Conservation (phyloP, 2,113 vertebrate genomes). For the Onychostoma macrolepis region DNA sequence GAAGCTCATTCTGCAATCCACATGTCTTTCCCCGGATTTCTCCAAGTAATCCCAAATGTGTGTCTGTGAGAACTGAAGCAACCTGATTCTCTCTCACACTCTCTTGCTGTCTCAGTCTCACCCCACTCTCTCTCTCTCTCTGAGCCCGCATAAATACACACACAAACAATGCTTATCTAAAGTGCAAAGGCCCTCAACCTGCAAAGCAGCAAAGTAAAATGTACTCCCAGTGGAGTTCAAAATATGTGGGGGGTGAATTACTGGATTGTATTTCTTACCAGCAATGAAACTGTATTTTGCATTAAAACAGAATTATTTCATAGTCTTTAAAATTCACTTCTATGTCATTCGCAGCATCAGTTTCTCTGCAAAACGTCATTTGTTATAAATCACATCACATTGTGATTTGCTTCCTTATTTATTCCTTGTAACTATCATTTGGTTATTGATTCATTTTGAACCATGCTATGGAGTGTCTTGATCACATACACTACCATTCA, state of each 20-base stretch:
- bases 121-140: slow-evolving; percentile 3
- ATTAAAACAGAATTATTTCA: not conserved
- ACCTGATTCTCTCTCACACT: slow-evolving; percentile 42
- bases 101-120: not conserved
- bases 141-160: slow-evolving; percentile 3
- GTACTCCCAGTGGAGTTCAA: not conserved
- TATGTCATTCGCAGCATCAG: not conserved
- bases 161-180: slow-evolving; percentile 22
- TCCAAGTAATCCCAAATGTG: slow-evolving; percentile 35
- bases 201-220: not conserved
- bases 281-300: not conserved
- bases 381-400: not conserved
- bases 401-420: not conserved
- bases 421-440: too few species aligned
- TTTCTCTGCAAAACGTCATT: not conserved
- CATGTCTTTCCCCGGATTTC: slow-evolving; percentile 50
- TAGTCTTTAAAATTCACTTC: not conserved
- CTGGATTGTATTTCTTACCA: not conserved
- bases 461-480: not conserved
- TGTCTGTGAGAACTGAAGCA: slow-evolving; percentile 29
- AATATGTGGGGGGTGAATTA: not conserved
- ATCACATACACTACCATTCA: not conserved
- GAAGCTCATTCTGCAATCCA: slow-evolving; percentile 67
- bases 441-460: too few species aligned
- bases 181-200: slow-evolving; percentile 44